These are phyloP conservation scores for Rhincodon typus DNA, from an alignment of 2,797 vertebrate species.

Conservation along the genomic window DNA sequence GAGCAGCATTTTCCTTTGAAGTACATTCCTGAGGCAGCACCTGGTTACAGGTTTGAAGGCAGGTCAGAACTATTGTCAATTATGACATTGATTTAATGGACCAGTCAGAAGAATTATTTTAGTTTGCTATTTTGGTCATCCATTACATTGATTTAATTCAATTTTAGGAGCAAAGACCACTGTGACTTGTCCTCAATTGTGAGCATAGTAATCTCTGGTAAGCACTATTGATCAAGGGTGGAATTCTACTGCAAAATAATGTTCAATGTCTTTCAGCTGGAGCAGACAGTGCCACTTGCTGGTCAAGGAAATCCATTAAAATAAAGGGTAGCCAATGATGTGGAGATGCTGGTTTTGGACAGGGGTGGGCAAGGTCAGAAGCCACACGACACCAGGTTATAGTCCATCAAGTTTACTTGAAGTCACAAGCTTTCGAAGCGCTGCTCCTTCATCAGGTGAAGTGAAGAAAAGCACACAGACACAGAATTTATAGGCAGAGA, in stretches of 20 bases:
- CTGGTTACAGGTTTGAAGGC: conserved; percentile 34
- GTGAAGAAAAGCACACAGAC: too few relatives aligned
- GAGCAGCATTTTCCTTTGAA: conserved; percentile 25
- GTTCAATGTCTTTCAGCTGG: not conserved
- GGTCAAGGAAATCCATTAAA: too few relatives aligned
- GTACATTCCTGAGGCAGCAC: conserved; percentile 33
- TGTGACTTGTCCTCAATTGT: not conserved
- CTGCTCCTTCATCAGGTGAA: too few relatives aligned
- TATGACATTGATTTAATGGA: conserved; percentile 10
- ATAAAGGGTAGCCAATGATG: too few relatives aligned
- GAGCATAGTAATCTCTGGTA: not conserved
- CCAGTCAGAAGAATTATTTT: conserved; percentile 1
- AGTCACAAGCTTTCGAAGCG: too few relatives aligned
- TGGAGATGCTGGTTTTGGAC: too few relatives aligned
- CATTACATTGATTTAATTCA: conserved; percentile 31
- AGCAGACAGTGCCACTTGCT: not conserved
- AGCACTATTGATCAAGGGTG: conserved; percentile 22
- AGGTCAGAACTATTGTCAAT: conserved; percentile 16
- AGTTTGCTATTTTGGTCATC: conserved; percentile 25
- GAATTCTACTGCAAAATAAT: not conserved
- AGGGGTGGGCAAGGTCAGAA: too few relatives aligned
- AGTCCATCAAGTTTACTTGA: too few relatives aligned
- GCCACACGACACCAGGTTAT: too few relatives aligned
- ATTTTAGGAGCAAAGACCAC: not conserved
- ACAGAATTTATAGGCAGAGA: too few relatives aligned